These are phyloP conservation scores for Selene dorsalis DNA, from an alignment of 2,797 vertebrate genomes.

Conservation along the genomic window DNA sequence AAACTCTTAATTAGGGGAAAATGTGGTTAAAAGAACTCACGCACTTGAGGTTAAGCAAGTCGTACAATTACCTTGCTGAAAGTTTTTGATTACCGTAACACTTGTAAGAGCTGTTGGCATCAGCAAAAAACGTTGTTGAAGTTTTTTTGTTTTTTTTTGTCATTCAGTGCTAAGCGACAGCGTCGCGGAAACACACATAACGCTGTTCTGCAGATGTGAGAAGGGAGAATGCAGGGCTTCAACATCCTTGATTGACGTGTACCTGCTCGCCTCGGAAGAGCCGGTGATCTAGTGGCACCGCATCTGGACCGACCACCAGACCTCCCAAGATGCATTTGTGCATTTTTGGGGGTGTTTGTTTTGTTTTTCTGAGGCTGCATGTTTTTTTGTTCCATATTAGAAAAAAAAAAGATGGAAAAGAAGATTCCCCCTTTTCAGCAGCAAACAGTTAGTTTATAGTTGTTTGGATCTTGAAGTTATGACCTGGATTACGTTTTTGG, in stretches of 20 bases:
- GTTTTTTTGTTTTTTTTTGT: neutral
- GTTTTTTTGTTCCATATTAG: slow-evolving; percentile 3
- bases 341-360: slow-evolving; percentile 5
- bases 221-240: slow-evolving; percentile 4
- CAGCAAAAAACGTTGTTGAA: slow-evolving; percentile 15
- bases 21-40: slow-evolving; percentile 33
- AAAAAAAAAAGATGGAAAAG: neutral
- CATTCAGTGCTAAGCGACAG: neutral
- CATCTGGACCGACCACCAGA: neutral
- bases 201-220: slow-evolving; percentile 25
- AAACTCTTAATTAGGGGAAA: slow-evolving; percentile 43
- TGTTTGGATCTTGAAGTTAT: neutral
- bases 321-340: neutral
- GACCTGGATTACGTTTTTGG: neutral
- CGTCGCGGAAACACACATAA: slow-evolving; percentile 14
- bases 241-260: neutral
- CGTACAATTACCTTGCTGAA: slow-evolving; percentile 36
- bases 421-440: neutral
- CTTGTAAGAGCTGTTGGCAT: slow-evolving; percentile 13
- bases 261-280: neutral
- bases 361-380: slow-evolving; percentile 6
- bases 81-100: slow-evolving; percentile 28
- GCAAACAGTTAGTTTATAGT: neutral
- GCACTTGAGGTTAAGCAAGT: slow-evolving; percentile 19
- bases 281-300: neutral